Evolutionary conservation across 92 coral and sea anemone genomes (phyloP).

Genomic region (Nematostella vectensis): DNA sequence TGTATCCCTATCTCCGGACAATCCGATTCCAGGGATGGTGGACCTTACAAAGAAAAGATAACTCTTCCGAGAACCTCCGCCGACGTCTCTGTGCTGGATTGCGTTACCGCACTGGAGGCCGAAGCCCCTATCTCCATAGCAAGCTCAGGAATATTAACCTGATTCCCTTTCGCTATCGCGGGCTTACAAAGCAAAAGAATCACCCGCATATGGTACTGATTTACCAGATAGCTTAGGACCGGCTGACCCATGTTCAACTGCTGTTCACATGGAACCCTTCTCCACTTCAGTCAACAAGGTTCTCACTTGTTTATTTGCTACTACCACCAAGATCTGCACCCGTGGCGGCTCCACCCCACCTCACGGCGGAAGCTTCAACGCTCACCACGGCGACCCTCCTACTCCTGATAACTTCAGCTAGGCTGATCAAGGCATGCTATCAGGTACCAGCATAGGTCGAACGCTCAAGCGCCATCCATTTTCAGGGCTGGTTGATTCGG

Average conservation of each 20-base stretch:
- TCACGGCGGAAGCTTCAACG: conserved; percentile 32
- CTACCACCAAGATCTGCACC: conserved; percentile 42
- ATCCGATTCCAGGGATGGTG: conserved; percentile 25
- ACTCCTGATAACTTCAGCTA: too few species aligned
- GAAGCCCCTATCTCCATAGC: conserved; percentile 9
- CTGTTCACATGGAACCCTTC: too few species aligned
- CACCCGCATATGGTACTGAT: too few species aligned
- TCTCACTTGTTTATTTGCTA: conserved; percentile 18
- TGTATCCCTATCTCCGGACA: conserved; percentile 16
- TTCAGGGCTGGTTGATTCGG: too few species aligned
- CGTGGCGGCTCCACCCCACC: conserved; percentile 38
- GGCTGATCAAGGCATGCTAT: too few species aligned
- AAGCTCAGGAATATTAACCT: conserved; percentile 40
- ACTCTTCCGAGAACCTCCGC: conserved; percentile 39
- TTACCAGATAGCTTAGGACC: conserved; percentile 19
- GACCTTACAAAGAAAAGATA: conserved; percentile 31
- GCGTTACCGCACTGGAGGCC: conserved; percentile 22
- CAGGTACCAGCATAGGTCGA: too few species aligned
- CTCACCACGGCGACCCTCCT: too few species aligned
- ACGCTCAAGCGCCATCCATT: too few species aligned
- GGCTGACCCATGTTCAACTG: conserved; percentile 17
- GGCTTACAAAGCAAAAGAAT: conserved; percentile 4
- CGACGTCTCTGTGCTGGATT: conserved; percentile 33
- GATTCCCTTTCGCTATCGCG: conserved; percentile 34
- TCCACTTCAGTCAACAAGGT: conserved; percentile 4